Percentiles rank a stretch among this genome's conserved stretches.
These are phyloP conservation scores for Alviniconcha strummeri DNA, from an alignment of 2,888 invertebrate genomes.

Conservation along the genomic window DNA sequence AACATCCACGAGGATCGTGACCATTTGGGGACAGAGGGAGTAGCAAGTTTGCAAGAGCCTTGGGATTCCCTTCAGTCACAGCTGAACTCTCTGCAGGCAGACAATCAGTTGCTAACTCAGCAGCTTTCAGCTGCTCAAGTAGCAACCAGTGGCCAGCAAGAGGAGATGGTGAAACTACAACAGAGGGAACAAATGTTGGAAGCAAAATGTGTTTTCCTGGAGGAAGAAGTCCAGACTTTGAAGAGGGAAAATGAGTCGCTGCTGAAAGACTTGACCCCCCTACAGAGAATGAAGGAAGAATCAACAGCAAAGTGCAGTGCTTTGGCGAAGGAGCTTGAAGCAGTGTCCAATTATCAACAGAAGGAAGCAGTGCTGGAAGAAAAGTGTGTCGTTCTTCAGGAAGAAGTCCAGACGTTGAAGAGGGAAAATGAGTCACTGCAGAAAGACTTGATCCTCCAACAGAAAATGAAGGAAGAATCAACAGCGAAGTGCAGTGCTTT, in stretches of 20 bases:
- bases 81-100: neutral
- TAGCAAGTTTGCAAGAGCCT: neutral
- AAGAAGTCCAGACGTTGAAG: neutral
- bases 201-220: neutral
- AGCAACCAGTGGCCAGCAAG: neutral
- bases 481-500: neutral
- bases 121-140: neutral
- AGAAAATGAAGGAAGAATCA: neutral
- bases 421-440: neutral
- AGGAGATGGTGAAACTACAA: neutral
- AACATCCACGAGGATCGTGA: neutral
- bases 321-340: neutral
- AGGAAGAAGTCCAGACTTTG: neutral
- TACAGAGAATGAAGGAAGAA: neutral
- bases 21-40: neutral
- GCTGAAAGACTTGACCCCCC: no score
- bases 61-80: neutral
- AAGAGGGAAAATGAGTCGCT: neutral
- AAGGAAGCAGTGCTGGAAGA: constrained; percentile 5
- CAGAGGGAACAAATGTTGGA: neutral
- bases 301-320: neutral
- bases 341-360: neutral
- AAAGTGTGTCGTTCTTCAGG: neutral
- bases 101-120: neutral
- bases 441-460: no score